Evolutionary conservation across 2,797 vertebrate species (phyloP), one percentile per base, ranked within the genome.

Genomic region (Xerus rutilus): DNA sequence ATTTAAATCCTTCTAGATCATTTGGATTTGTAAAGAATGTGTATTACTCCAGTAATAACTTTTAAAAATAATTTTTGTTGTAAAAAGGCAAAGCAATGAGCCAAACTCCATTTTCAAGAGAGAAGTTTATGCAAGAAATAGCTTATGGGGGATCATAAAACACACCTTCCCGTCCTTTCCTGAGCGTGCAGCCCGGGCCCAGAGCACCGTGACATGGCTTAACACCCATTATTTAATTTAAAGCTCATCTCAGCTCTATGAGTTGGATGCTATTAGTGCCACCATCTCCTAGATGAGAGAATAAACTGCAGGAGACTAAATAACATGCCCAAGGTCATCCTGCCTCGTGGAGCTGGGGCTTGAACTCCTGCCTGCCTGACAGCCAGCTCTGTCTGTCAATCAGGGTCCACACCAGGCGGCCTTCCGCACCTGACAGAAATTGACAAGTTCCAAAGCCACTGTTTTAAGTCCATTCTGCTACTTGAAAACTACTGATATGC

Each of bases 31-130:
- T 74, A 91, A 86, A 79, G 49, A 64, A 14, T 45, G 28, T 20
- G 14, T 54, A 59, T 72, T 79, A 52, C 84, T 62, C 54, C 49
- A 7, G 70, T 62, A 67, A 47, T 87, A 82, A 85, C 23, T 86
- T 83, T 52, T 13, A 65, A 78, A 93, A 84, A 49, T n/a, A 88
- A 78, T 45, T 93, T 93, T 78, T 95, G 43, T 67, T 86, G 92
- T 78, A 82, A 78, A 65, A 78, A 85, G 43, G 45, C 91, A 88
- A 83, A 83, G 76, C 25, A 28, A 39, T 47, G 45, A 74, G 49
- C 52, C 70, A 35, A 76, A 67, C 15, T 32, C 57, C 9, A 20
- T 87, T 39, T 14, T 21, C 54, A 47, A 87, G 54, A 69, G n/a
- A 90, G 72, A 67, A 21, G 45, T 76, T 54, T 10, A 35, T 32